Evolutionary conservation across 64 coral and sea anemone genomes (phyloP), one percentile per base, ranked within the genome.

Genomic region (Pocillopora verrucosa): DNA sequence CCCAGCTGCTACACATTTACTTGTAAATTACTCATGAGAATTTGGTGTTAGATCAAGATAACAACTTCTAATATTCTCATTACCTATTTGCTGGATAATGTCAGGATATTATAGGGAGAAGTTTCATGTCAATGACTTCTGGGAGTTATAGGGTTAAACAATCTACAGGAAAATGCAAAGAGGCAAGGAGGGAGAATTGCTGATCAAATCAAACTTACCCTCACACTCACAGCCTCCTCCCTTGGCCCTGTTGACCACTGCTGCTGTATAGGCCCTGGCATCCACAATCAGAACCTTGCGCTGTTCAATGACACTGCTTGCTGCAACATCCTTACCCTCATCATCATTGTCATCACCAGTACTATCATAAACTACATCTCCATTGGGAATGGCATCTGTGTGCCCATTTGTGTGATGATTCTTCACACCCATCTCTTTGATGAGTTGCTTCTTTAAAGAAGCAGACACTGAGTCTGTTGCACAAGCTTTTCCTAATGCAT

Each of bases 151-250:
- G 30, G 30, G 7, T 51, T 51, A 51, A 51, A 51, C 7, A 51
- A 51, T 51, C 41, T 51, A 51, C 41, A 51, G 41, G 41, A 3
- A 51, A 51, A 51, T 19, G 9, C 16, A 16, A 77, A 77, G 36
- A 75, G 9, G 36, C 30, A 61, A 17, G 41, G 41, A 51, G 41
- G 41, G 1, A 7, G 41, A 51, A 51, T 51, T 51, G 41, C 41
- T 51, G 41, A 51, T 51, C 41, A 51, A 65, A 79, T 41, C 12
- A 30, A 2, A 73, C 62, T 73, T 26, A 99, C 97, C 97, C 80
- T 94, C 90, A 69, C 87, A 99, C 76, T 99, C 97, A 78, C 90
- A 95, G 19, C 97, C 97, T 45, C 97, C 97, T 58, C 97, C 97
- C 74, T 99, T 99, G 3, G 84, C 93, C 59, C 94, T 90, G 75